Evolutionary conservation across 1,140 invertebrate species (phyloP), one percentile per base, ranked within the genome.

Genomic region (Drosophila nebulosa): DNA sequence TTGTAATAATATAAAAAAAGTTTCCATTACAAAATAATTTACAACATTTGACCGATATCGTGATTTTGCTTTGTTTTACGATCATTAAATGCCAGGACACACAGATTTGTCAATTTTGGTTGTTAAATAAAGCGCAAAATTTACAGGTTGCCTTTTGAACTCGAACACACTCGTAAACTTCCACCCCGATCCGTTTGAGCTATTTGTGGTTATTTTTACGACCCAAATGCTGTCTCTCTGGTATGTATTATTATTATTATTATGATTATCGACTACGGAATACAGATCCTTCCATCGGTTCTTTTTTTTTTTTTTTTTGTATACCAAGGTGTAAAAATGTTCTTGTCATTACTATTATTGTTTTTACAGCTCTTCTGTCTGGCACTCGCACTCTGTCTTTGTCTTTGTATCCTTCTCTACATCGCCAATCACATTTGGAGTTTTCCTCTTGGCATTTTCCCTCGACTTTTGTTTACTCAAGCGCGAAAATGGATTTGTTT

Each of bases 401-500:
- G n/a, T n/a, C n/a, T 16, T 35, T 51, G 59, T 52, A 55, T 64
- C 26, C 74, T 42, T 53, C 51, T 21, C 18, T 9, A 1, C 27
- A 30, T 7, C 60, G 5, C n/a, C n/a, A n/a, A n/a, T n/a, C n/a
- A n/a, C n/a, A n/a, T n/a, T n/a, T n/a, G n/a, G n/a, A n/a, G n/a
- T n/a, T 16, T 18, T 39, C 30, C 30, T 56, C 26, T 52, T 46
- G 14, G 12, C 12, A 51, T 76, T 74, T 46, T 39, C 14, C 16
- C 21, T 21, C 39, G 39, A 46, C 18, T 21, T 42, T 56, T 76
- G 74, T 63, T 77, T 71, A 83, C 83, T 89, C 71, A 83, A 88
- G 84, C 79, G 83, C 84, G 72, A 89, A 88, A 88, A 88, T 88
- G 83, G 84, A 88, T 88, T 88, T 83, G 83, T 88, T 88, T 86